Evolutionary conservation across 2,888 invertebrate genomes (phyloP).

Genomic region (Aphrophora alni): DNA sequence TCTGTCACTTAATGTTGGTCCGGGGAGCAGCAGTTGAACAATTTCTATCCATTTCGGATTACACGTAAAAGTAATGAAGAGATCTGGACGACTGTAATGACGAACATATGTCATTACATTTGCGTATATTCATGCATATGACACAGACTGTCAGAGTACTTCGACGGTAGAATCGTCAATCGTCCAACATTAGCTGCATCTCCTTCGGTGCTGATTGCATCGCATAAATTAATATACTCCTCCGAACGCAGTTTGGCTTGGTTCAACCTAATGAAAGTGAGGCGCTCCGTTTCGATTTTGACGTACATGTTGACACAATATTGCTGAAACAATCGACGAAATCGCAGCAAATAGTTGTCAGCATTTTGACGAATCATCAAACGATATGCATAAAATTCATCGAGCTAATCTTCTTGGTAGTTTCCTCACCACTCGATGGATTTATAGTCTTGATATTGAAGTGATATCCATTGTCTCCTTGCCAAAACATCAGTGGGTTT

Average conservation of each 20-base stretch:
- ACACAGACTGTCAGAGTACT: conserved; percentile 52
- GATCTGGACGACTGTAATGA: conserved; percentile 47
- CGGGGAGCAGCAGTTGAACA: conserved; percentile 33
- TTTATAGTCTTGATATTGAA: conserved; percentile 41
- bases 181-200: conserved; percentile 42
- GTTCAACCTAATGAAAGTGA: conserved; percentile 52
- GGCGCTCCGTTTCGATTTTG: conserved; percentile 54
- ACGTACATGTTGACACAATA: conserved; percentile 55
- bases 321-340: conserved; percentile 53
- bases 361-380: conserved; percentile 42
- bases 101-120: conserved; percentile 54
- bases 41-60: conserved; percentile 52
- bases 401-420: conserved; percentile 22
- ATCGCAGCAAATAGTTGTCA: conserved; percentile 44
- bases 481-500: conserved; percentile 33
- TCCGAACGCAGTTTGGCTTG: conserved; percentile 52
- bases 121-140: conserved; percentile 53
- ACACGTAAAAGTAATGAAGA: conserved; percentile 51
- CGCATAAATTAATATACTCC: conserved; percentile 52
- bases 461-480: conserved; percentile 47
- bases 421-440: conserved; percentile 40
- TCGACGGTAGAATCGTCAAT: conserved; percentile 51
- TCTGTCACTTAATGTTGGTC: conserved; percentile 42
- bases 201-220: conserved; percentile 36
- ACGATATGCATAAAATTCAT: conserved; percentile 39